Evolutionary conservation across 2,797 vertebrate genomes (phyloP).

Genomic region (Gymnodraco acuticeps): DNA sequence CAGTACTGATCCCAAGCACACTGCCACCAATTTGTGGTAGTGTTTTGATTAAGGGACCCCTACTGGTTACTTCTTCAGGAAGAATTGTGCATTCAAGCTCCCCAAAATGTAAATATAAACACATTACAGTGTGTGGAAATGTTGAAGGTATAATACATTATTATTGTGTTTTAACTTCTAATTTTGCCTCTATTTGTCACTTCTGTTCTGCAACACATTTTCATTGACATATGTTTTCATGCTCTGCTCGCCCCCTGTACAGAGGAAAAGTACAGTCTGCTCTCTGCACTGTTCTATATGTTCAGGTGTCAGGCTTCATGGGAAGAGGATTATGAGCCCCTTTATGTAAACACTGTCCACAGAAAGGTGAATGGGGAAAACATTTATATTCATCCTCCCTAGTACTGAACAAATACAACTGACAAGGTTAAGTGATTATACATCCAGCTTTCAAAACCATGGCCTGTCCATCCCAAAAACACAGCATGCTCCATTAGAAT

Average conservation of each 20-base stretch:
- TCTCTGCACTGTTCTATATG: conserved; percentile 14
- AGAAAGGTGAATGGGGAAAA: background rate
- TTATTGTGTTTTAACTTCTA: background rate
- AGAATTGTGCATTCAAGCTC: background rate
- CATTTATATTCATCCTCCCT: background rate
- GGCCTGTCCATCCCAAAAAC: background rate
- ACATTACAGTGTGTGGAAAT: background rate
- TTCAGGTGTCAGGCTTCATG: conserved; percentile 20
- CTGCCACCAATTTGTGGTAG: too few relatives aligned
- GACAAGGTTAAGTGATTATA: background rate
- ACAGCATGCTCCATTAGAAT: background rate
- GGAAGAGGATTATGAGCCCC: background rate
- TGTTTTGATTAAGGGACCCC: too few relatives aligned
- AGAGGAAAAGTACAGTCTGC: background rate
- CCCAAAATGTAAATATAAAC: background rate
- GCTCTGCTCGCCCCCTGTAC: background rate
- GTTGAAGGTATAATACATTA: background rate
- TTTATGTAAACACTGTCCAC: background rate
- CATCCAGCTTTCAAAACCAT: conserved; percentile 1
- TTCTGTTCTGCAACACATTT: background rate
- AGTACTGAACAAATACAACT: background rate
- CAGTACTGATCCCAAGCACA: too few relatives aligned
- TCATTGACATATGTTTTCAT: background rate
- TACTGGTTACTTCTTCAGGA: too few relatives aligned
- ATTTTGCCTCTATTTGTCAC: background rate